Conservation (phyloP, 1,140 invertebrate species). For the Lasaia peninsularis region DNA sequence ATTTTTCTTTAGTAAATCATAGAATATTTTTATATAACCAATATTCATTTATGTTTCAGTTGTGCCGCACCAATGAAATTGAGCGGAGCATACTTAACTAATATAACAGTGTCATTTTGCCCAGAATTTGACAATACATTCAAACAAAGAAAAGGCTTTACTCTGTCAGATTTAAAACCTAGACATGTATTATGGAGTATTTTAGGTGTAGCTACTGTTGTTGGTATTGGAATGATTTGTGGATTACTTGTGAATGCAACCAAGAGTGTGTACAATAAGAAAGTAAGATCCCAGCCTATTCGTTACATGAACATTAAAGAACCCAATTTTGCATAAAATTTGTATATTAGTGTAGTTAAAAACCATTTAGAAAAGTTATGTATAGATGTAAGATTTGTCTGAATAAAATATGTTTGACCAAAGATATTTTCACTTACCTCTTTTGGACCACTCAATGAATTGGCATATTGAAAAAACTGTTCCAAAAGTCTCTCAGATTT, state of each 20-base stretch:
- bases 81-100: conserved; percentile 57
- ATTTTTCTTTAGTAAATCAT: no score
- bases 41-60: conserved; percentile 42
- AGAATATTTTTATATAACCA: background rate
- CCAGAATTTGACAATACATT: conserved; percentile 56
- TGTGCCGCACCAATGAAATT: conserved; percentile 66
- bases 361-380: conserved; percentile 15
- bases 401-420: conserved; percentile 31
- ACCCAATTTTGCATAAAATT: conserved; percentile 47
- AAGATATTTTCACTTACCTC: conserved; percentile 64
- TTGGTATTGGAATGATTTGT: conserved; percentile 54
- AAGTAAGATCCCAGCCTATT: conserved; percentile 49
- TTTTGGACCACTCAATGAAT: conserved; percentile 73
- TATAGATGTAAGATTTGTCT: conserved; percentile 20
- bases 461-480: conserved; percentile 78
- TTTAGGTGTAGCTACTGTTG: conserved; percentile 53
- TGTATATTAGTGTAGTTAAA: conserved; percentile 19
- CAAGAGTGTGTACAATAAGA: conserved; percentile 55
- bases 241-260: conserved; percentile 51
- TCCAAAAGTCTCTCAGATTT: conserved; percentile 79
- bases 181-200: conserved; percentile 67
- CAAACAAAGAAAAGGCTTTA: conserved; percentile 42
- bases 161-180: conserved; percentile 48
- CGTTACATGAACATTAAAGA: conserved; percentile 61
- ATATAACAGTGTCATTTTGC: conserved; percentile 56